A percentile compares a stretch with the other conserved stretches of the same genome.
phyloP scores from a whole-genome alignment of 2,113 vertebrate species.

The Nansenia antarctica region DNA sequence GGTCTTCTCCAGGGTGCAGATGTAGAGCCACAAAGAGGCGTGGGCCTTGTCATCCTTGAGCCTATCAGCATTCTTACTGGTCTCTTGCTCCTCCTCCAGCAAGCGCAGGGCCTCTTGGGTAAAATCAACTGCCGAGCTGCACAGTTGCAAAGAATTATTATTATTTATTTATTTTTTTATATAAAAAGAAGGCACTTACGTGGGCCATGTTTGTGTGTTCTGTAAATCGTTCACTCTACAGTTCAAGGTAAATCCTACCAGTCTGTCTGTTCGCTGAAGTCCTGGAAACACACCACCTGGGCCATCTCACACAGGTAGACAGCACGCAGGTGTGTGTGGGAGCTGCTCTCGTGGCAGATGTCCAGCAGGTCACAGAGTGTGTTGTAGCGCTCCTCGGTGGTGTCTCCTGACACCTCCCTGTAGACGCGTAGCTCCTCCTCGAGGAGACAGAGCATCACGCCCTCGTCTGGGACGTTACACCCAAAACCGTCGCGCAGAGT shows the following conservation, averaged over 20 bases:
- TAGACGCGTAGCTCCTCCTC: constrained; percentile 83
- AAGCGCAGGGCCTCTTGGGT: constrained; percentile 81
- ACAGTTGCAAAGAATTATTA: background rate
- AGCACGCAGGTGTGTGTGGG: constrained; percentile 75
- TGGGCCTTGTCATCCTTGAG: constrained; percentile 86
- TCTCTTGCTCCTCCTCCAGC: constrained; percentile 75
- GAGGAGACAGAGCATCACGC: constrained; percentile 74
- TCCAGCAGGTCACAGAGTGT: constrained; percentile 90
- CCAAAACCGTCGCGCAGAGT: constrained; percentile 84
- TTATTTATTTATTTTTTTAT: background rate
- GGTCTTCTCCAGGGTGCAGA: constrained; percentile 86
- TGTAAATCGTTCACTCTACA: background rate
- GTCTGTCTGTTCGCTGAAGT: constrained; percentile 80
- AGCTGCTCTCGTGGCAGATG: constrained; percentile 78
- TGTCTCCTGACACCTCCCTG: constrained; percentile 76
- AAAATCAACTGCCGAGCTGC: constrained; percentile 84
- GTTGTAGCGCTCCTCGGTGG: constrained; percentile 88
- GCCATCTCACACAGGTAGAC: constrained; percentile 82
- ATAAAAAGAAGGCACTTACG: background rate
- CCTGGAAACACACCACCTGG: constrained; percentile 88
- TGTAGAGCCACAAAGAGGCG: constrained; percentile 87
- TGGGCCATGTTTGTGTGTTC: background rate
- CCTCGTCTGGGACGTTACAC: constrained; percentile 47
- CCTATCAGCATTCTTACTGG: constrained; percentile 61
- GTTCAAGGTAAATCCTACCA: constrained; percentile 19